A percentile compares a stretch with the other conserved stretches of the same genome.
Evolutionary conservation across 2,888 invertebrate species (phyloP).

Genomic region (Lysandra coridon): DNA sequence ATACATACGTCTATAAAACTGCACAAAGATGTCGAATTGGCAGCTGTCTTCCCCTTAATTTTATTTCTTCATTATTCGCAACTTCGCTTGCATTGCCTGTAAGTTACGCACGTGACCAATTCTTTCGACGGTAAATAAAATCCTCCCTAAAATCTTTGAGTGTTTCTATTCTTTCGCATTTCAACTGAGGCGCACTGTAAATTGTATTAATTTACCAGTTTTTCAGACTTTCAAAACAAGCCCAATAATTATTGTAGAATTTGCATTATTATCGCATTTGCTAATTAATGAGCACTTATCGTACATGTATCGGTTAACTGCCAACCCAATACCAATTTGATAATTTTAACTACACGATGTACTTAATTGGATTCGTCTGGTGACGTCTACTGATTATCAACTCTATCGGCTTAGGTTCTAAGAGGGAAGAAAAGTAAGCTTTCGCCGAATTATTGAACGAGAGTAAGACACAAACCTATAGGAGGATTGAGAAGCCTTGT

Average conservation of each 20-base stretch:
- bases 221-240: neutral
- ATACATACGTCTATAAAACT: too few relatives aligned
- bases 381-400: neutral
- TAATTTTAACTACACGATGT: neutral
- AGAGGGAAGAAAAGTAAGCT: too few relatives aligned
- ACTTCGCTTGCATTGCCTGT: neutral
- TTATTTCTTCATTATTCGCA: neutral
- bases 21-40: too few relatives aligned
- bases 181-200: too few relatives aligned
- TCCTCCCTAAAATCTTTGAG: neutral
- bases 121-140: too few relatives aligned
- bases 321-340: neutral
- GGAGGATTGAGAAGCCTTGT: too few relatives aligned
- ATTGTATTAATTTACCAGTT: neutral
- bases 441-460: neutral
- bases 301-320: neutral
- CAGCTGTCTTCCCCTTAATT: too few relatives aligned
- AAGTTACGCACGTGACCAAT: neutral
- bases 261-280: neutral
- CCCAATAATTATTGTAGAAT: neutral
- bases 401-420: too few relatives aligned
- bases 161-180: neutral
- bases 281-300: neutral
- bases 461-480: too few relatives aligned
- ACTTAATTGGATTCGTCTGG: neutral